Base-by-base conservation (phyloP, 2,888 invertebrate species). In the Lasioglossum malachurum region DNA sequence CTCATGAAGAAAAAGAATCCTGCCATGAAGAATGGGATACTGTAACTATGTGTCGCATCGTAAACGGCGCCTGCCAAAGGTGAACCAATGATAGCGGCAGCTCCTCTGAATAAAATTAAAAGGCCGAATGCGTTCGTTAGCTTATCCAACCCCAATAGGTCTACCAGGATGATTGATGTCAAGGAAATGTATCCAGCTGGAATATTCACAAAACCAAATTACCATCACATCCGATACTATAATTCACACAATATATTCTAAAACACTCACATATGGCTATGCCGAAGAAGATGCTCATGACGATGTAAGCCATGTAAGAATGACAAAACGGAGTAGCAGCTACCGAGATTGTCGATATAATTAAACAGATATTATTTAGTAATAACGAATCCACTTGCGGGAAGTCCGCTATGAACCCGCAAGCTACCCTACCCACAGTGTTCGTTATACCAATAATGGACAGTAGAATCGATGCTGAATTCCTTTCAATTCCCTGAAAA, bases 121-220 rank as follows among this genome's bases (percentile, higher is more conserved):
- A 99, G 96, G 19, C 99, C 99, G 96, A 99, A 99, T 74, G 99
- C 99, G 95, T 99, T 99, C 74, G 99, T 99, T 91, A 99, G 96
- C 95, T 98, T 98, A 94, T 99, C 99, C 94, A 99, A 96, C 2
- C 99, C 99, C 75, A 99, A 96, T 60, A 99, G 96, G 95, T 99
- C 99, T 91, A 99, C 99, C 87, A 99, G 96, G 94, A 99, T 99
- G 94, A 99, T 99, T 75, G 99, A 99, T 69, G 99, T 99, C 84
- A 99, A 96, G 16, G 99, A 99, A 94, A 99, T 99, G 96, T 99
- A 99, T 87, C 99, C 99, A 88, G 99, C 98, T 98, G 96, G 87
- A 91, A 90, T 72, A 41, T 23, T 46, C 53, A 5, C 4, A 57
- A 49, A n/a, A 41, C n/a, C n/a, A 41, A 71, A 78, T 35, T 27